Evolutionary conservation across 2,797 vertebrate species (phyloP), one percentile per base, ranked within the genome.

Genomic region (Synaphobranchus kaupii): DNA sequence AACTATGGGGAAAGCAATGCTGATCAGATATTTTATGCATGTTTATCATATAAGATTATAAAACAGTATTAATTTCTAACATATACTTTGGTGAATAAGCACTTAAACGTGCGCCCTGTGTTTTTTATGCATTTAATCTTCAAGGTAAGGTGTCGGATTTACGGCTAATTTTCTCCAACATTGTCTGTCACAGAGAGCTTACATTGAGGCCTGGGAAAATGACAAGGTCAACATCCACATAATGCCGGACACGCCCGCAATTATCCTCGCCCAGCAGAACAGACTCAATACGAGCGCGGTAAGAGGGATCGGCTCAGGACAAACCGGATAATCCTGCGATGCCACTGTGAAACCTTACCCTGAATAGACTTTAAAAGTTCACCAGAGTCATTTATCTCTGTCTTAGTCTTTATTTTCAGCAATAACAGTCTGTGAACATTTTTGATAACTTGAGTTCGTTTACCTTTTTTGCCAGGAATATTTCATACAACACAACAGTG

Each of bases 241-340:
- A 84, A 97, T 96, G 97, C 96, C 97, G 1, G 97, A 99, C 90
- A 99, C 98, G 0, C 98, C 97, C 9, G 98, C 98, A 92, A 98
- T 99, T 86, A 0, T 94, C 3, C 91, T 99, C 89, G 96, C 97
- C n/a, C 94, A 95, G 86, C 96, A 97, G 92, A 99, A 99, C 90
- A 97, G 95, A 89, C 92, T 97, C 73, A 99, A 99, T 95, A 98
- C 95, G 92, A 99, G 98, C 4, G 87, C 91, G 91, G 97, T 97
- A 92, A 85, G 92, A 76, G 71, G 3, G 28, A 52, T 34, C 8
- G 1, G 4, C 15, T 47, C 8, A n/a, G 28, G 56, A 60, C 34
- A 82, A 22, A 6, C 25, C 2, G 28, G 83, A n/a, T 83, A 17
- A 20, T 81, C 58, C 22, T 12, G 25, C 58, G 73, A 15, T 71